Conservation (phyloP, 2,113 vertebrate species). For the Poecile atricapillus region DNA sequence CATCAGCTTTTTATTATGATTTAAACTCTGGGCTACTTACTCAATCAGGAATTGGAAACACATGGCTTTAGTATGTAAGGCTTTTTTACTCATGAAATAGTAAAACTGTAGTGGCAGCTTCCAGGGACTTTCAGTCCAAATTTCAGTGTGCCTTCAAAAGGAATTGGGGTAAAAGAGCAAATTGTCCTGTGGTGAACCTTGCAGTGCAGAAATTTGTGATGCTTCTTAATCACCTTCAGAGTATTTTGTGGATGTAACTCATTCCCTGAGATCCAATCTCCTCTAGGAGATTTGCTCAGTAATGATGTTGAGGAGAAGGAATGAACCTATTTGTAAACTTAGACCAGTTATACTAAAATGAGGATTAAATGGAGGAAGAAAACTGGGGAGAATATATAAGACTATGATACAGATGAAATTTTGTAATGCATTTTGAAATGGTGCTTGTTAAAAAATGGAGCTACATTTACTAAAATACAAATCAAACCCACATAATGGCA, state of each 20-base stretch:
- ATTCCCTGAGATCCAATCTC: background rate
- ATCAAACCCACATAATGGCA: background rate
- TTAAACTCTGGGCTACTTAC: background rate
- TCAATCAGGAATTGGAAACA: slow-evolving; percentile 44
- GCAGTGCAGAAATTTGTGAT: background rate
- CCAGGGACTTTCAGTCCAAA: background rate
- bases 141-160: background rate
- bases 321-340: background rate
- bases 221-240: background rate
- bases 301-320: background rate
- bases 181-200: background rate
- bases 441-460: background rate
- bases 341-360: background rate
- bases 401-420: background rate
- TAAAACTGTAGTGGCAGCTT: background rate
- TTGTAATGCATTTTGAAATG: background rate
- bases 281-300: background rate
- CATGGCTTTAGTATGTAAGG: background rate
- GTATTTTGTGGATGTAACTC: background rate
- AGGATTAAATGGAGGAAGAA: background rate
- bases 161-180: background rate
- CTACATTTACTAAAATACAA: background rate
- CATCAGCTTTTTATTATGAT: slow-evolving; percentile 3
- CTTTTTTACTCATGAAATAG: background rate
- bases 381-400: background rate